Conservation (phyloP, 2,888 invertebrate species). For the Tuberolachnus salignus region DNA sequence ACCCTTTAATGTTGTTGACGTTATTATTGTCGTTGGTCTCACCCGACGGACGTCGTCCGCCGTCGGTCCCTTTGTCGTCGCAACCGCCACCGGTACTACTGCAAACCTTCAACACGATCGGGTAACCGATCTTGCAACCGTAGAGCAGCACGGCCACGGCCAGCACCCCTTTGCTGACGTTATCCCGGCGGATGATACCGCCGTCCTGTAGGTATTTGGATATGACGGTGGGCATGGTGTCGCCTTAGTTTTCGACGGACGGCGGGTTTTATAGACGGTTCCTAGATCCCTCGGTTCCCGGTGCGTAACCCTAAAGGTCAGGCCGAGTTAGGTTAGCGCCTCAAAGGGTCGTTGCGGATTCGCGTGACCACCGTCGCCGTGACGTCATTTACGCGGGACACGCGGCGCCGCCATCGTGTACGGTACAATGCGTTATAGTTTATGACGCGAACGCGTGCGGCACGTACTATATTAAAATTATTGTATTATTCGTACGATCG, state of each 20-base stretch:
- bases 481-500: not conserved
- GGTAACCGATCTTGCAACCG: conserved; percentile 70
- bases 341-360: not conserved
- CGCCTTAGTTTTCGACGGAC: not conserved
- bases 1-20: conserved; percentile 47
- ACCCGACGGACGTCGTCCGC: conserved; percentile 60
- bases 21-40: conserved; percentile 56
- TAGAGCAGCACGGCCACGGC: conserved; percentile 68
- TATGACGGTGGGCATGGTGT: conserved; percentile 68
- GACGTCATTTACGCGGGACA: not conserved
- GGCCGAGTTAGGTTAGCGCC: too few relatives aligned
- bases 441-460: not conserved
- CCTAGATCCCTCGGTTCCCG: not conserved
- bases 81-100: conserved; percentile 60
- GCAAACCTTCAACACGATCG: conserved; percentile 66
- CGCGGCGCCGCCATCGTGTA: not conserved
- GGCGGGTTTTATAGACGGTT: too few relatives aligned
- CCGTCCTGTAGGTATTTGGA: conserved; percentile 70
- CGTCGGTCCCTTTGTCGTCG: conserved; percentile 56
- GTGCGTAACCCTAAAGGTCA: not conserved
- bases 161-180: conserved; percentile 69
- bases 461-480: too few relatives aligned
- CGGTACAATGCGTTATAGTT: not conserved
- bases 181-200: conserved; percentile 67
- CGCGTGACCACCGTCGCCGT: not conserved